Evolutionary conservation across 2,888 invertebrate genomes (phyloP).

Genomic region (Alloscopus bannaensis): DNA sequence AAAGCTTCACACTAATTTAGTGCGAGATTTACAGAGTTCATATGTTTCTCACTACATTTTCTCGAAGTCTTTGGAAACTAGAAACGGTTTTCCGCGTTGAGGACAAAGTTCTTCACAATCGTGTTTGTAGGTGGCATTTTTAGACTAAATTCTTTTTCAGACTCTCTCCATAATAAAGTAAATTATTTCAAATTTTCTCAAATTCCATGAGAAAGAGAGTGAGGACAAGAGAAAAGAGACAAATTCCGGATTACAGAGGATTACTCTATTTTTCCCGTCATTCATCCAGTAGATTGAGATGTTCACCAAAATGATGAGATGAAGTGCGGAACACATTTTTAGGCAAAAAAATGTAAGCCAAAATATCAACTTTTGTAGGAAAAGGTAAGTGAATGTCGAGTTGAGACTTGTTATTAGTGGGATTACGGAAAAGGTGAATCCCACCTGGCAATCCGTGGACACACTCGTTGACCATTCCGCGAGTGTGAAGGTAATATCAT

Average conservation of each 20-base stretch:
- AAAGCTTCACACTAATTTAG: too few species aligned
- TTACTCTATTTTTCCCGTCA: constrained; percentile 53
- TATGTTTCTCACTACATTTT: constrained; percentile 27
- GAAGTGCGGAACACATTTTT: too few species aligned
- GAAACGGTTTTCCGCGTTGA: too few species aligned
- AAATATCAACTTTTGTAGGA: constrained; percentile 20
- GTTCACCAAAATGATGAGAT: constrained; percentile 14
- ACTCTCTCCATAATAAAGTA: constrained; percentile 38
- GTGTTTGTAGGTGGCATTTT: constrained; percentile 51
- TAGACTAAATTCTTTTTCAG: constrained; percentile 30
- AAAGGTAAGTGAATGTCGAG: constrained; percentile 27
- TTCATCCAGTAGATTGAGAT: constrained; percentile 46
- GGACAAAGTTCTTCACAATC: constrained; percentile 26
- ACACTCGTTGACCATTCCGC: constrained; percentile 7
- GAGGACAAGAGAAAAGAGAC: constrained; percentile 56
- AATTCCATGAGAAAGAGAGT: constrained; percentile 28
- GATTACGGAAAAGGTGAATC: constrained; percentile 47
- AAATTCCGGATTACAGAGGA: constrained; percentile 52
- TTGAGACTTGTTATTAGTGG: constrained; percentile 44
- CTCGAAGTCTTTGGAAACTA: too few species aligned
- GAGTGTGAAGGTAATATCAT: too few species aligned
- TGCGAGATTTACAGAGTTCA: constrained; percentile 33
- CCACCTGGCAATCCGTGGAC: constrained; percentile 34
- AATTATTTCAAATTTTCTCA: constrained; percentile 31
- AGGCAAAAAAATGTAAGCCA: not conserved